These are phyloP conservation scores for Daptonema setosum DNA, from an alignment of 2,888 invertebrate species.

Conservation along the genomic window DNA sequence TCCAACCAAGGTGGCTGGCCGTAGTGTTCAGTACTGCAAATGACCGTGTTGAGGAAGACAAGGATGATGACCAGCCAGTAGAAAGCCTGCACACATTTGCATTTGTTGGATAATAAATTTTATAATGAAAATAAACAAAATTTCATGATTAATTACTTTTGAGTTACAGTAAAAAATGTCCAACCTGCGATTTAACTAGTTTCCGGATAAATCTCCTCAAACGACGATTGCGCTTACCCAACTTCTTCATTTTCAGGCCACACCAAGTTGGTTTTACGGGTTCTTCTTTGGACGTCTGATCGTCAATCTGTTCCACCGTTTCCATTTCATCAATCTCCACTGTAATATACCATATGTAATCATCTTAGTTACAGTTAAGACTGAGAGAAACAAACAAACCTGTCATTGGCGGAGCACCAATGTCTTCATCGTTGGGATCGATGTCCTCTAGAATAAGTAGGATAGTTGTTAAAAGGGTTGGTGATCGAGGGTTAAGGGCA, in stretches of 20 bases:
- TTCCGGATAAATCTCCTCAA: neutral
- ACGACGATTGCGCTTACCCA: neutral
- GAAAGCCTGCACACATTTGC: conserved; percentile 43
- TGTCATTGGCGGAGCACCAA: too few species aligned
- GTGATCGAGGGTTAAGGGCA: too few species aligned
- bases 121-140: conserved; percentile 4
- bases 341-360: too few species aligned
- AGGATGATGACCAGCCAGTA: conserved; percentile 93
- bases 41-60: conserved; percentile 80
- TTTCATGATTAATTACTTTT: conserved; percentile 2
- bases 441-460: neutral
- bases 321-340: too few species aligned
- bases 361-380: too few species aligned
- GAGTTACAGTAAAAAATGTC: neutral
- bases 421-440: neutral
- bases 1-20: conserved; percentile 74
- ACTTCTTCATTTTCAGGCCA: neutral
- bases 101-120: neutral
- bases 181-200: neutral
- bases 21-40: conserved; percentile 84
- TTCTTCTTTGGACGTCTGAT: neutral
- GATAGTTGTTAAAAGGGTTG: too few species aligned
- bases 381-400: too few species aligned
- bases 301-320: too few species aligned
- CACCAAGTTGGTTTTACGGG: neutral